Evolutionary conservation across 2,888 invertebrate species (phyloP), one percentile per base, ranked within the genome.

Genomic region (Volucella inflata): DNA sequence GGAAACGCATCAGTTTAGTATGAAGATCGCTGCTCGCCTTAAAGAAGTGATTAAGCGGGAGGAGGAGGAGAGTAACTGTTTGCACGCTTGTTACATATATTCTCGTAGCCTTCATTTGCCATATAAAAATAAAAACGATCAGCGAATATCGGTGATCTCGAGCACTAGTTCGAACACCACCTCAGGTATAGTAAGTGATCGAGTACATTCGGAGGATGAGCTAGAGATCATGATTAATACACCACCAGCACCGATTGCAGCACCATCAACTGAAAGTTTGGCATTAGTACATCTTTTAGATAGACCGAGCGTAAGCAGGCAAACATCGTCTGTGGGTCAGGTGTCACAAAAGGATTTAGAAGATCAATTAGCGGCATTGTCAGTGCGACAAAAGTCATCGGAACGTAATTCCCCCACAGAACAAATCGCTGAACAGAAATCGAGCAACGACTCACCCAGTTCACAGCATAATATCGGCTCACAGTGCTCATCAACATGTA

Each of bases 161-260:
- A 97, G 96, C 89, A 97, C 98, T 51, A 98, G 98, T 89, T 98
- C 98, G n/a, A 98, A 98, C 90, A 98, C 98, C 50, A 98, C 98
- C 30, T 98, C 98, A 40, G 98, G 98, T 79, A 98, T 98, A 89
- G 98, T 98, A 57, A 98, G 98, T 91, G 98, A 98, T 92, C 95
- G 98, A 88, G 97, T 98, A 74, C 98, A 98, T 91, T 98, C 97
- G 72, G 96, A 98, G 93, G 98, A 98, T 91, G 98, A 98, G 92
- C 94, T 97, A 90, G 97, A 97, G 93, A 97, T 96, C 87, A 96
- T 96, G 95, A 96, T 96, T 81, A 96, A 96, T 88, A 94, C 95
- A 60, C 95, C 96, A 8, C 96, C 96, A 17, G 95, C 95, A 59
- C 96, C 96, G 11, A 89, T 92, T 14, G 92, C 92, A 0, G 96